Evolutionary conservation across 2,797 vertebrate species (phyloP).

Genomic region (Hipposideros larvatus): DNA sequence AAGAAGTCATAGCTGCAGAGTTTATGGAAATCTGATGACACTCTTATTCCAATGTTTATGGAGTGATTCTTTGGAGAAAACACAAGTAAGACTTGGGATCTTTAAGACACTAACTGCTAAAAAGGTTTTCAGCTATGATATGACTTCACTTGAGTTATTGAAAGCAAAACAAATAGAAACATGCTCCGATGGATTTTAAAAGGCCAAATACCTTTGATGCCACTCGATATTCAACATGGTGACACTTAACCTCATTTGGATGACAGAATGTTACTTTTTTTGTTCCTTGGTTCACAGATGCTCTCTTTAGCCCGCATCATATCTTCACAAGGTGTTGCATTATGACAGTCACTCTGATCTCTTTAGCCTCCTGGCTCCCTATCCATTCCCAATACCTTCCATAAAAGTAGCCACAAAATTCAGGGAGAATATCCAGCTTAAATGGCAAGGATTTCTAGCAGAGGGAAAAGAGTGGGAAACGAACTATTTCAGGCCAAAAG

Average conservation of each 20-base stretch:
- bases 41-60: conserved; percentile 7
- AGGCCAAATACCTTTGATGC: conserved; percentile 67
- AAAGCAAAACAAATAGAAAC: conserved; percentile 76
- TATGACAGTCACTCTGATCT: background rate
- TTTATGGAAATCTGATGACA: conserved; percentile 54
- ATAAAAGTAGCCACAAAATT: conserved; percentile 65
- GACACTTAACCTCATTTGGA: conserved; percentile 59
- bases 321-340: background rate
- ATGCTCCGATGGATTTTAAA: conserved; percentile 61
- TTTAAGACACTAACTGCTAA: conserved; percentile 32
- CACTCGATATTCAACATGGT: conserved; percentile 58
- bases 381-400: conserved; percentile 54
- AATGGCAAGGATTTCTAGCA: conserved; percentile 83
- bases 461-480: conserved; percentile 79
- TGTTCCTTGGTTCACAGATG: background rate
- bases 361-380: background rate
- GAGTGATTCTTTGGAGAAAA: conserved; percentile 52
- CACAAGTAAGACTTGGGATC: conserved; percentile 21
- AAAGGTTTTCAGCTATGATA: conserved; percentile 30
- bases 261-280: conserved; percentile 48
- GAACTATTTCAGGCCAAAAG: conserved; percentile 85
- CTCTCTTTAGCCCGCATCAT: background rate
- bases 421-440: conserved; percentile 77
- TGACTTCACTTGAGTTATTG: conserved; percentile 46
- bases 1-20: background rate